phyloP scores from a whole-genome alignment of 2,113 vertebrate species.

The Emydura subglobosa region DNA sequence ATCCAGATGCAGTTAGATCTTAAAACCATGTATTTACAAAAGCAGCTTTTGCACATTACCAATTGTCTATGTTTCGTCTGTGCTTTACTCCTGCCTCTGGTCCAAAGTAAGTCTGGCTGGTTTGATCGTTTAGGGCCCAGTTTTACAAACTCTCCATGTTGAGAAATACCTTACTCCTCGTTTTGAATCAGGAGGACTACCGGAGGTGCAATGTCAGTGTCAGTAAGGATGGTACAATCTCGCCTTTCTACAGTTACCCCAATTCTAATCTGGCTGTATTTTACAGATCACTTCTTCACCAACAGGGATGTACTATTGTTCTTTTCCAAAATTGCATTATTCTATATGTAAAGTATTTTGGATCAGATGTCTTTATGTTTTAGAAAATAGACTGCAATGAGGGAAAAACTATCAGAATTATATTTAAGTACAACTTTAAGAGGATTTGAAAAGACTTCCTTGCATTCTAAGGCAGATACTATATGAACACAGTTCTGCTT shows the following conservation, averaged over 20 bases:
- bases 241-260: background rate
- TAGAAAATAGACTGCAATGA: background rate
- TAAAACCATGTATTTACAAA: conserved; percentile 39
- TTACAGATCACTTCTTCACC: background rate
- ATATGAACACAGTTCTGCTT: background rate
- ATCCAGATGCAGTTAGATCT: conserved; percentile 57
- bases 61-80: background rate
- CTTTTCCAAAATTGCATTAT: background rate
- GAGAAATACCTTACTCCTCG: background rate
- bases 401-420: background rate
- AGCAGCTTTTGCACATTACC: conserved; percentile 44
- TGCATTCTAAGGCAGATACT: background rate
- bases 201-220: background rate
- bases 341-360: background rate
- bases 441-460: background rate
- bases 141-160: background rate
- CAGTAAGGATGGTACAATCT: background rate
- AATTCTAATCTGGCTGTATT: background rate
- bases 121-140: conserved; percentile 6
- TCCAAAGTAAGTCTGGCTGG: conserved; percentile 14
- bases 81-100: background rate
- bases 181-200: background rate
- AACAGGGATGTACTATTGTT: background rate
- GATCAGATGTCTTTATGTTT: background rate
- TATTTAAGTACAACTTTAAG: background rate